Evolutionary conservation across 2,797 vertebrate genomes (phyloP).

Genomic region (Botia kubotai): DNA sequence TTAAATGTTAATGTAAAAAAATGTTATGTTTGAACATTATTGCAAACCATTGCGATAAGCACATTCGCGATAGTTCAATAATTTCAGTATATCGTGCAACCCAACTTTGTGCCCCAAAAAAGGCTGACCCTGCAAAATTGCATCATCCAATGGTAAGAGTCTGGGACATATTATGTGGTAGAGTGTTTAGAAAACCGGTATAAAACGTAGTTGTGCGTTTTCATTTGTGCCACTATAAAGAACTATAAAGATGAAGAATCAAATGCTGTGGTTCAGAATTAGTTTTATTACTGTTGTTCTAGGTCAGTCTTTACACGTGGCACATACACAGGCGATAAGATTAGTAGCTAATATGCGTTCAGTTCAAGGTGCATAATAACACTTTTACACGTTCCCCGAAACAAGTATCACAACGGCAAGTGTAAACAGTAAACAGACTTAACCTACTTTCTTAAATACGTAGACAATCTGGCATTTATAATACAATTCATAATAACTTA

Average conservation of each 20-base stretch:
- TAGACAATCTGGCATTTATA: conserved; percentile 5
- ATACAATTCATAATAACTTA: neutral
- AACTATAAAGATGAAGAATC: conserved; percentile 37
- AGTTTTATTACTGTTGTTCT: neutral
- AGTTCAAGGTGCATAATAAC: neutral
- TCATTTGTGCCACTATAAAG: neutral
- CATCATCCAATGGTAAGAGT: neutral
- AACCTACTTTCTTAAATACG: conserved; percentile 8
- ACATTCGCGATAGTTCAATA: too few species aligned
- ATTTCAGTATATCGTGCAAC: too few species aligned
- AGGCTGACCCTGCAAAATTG: neutral
- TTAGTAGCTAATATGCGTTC: neutral
- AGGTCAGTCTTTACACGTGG: neutral
- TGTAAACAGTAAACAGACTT: conserved; percentile 34
- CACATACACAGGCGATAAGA: conserved; percentile 6
- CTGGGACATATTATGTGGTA: too few species aligned
- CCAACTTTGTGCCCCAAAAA: neutral
- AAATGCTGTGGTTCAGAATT: conserved; percentile 34
- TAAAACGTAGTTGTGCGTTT: too few species aligned
- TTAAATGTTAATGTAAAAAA: neutral
- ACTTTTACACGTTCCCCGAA: neutral
- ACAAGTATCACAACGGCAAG: neutral
- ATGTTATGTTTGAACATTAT: too few species aligned
- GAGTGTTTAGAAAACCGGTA: too few species aligned
- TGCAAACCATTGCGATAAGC: too few species aligned